Percentiles rank a stretch among this genome's conserved stretches.
Conservation (phyloP, 2,888 invertebrate species). For the Trisateles emortualis region DNA sequence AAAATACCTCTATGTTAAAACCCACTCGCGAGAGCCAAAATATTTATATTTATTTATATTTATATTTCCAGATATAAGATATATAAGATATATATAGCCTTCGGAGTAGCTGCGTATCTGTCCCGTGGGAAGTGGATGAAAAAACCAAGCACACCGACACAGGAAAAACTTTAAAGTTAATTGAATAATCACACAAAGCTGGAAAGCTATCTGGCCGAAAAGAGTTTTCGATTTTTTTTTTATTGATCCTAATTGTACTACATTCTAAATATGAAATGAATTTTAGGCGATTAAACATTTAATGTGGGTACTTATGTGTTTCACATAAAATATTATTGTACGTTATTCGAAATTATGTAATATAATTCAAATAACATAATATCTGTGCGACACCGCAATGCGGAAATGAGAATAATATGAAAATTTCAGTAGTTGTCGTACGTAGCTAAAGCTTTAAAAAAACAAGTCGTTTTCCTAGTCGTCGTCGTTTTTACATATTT, state of each 20-base stretch:
- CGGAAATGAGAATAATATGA: slow-evolving; percentile 33
- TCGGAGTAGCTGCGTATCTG: slow-evolving; percentile 29
- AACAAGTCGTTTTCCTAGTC: slow-evolving; percentile 2
- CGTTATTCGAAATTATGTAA: slow-evolving; percentile 18
- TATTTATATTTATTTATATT: too few species aligned
- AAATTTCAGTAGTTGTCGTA: slow-evolving; percentile 24
- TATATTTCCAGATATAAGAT: too few species aligned
- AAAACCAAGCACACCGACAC: slow-evolving; percentile 29
- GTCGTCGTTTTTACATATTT: slow-evolving; percentile 10
- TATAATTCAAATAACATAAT: slow-evolving; percentile 34
- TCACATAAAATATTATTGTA: slow-evolving; percentile 20
- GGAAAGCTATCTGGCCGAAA: too few species aligned
- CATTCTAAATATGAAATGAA: neutral
- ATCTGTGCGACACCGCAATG: slow-evolving; percentile 40
- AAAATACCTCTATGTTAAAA: slow-evolving; percentile 29
- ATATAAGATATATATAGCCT: slow-evolving; percentile 47
- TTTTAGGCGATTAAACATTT: slow-evolving; percentile 14
- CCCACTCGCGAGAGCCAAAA: slow-evolving; percentile 29
- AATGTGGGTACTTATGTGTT: slow-evolving; percentile 9
- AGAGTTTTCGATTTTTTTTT: too few species aligned
- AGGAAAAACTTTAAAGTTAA: slow-evolving; percentile 46
- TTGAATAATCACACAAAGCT: slow-evolving; percentile 47
- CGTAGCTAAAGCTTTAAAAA: slow-evolving; percentile 26
- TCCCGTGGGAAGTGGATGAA: slow-evolving; percentile 21
- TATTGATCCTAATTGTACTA: too few species aligned